Base-by-base conservation (phyloP, 1,140 invertebrate species). In the Drosophila navojoa region DNA sequence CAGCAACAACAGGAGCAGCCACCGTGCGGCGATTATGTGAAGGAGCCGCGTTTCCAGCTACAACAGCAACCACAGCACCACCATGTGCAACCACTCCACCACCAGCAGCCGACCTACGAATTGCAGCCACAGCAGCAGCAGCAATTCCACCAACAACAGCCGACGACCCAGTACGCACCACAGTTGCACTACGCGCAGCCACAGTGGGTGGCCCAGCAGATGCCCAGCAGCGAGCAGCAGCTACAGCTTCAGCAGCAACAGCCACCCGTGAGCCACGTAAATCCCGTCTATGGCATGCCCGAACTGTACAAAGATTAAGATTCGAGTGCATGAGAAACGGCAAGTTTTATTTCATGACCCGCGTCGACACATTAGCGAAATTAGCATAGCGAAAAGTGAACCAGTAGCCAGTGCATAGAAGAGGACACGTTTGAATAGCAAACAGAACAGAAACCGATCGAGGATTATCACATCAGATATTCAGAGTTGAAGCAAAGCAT, bases 141-240 rank as follows among this genome's bases (percentile, higher is more conserved):
- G n/a, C 67, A 69, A 47, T 67, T 75, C 6, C 54, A 68, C 19
- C 57, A 73, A 7, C 71, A 72, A 9, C 72, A 69, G 40, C 79
- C 77, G 27, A 58, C 62, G 49, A 29, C 69, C 16, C 82, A 86
- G 22, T 86, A 87, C 71, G 69, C 77, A 53, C 82, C 78, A 53
- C 79, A 78, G 70, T 45, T 89, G 68, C 72, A 81, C 50, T 89
- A 91, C 66, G 71, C 90, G 38, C 62, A 66, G 22, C 63, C 86
- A 22, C 79, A 90, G 38, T 90, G 86, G 80, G 44, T 90, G 71
- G 79, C 89, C 7, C 85, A 79, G 49, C 81, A 81, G 71, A 60
- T 86, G 62, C 57, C 72, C 44, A 76, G 73, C 79, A 79, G 58
- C 76, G 82, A 86, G 82, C 82, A 76, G 45, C 81, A 86, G 40